These are phyloP conservation scores for Leptinotarsa juncta DNA, from an alignment of 2,888 invertebrate genomes.

Conservation along the genomic window DNA sequence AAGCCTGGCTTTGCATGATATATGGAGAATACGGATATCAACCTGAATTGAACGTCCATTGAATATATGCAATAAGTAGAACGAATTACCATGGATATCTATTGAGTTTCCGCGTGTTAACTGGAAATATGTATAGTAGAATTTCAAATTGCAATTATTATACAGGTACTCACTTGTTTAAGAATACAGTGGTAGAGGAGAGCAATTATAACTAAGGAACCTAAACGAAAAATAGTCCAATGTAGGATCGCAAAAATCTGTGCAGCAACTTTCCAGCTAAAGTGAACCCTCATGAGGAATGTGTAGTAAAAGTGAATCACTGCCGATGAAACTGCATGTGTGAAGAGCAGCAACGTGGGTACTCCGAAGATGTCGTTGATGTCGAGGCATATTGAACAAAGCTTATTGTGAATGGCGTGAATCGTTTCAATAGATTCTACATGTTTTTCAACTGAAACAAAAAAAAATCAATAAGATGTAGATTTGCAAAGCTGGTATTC, in stretches of 20 bases:
- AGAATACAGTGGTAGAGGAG: conserved; percentile 17
- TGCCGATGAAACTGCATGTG: conserved; percentile 8
- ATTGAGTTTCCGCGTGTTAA: too few relatives aligned
- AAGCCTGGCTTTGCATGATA: too few relatives aligned
- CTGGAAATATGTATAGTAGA: too few relatives aligned
- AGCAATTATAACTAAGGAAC: conserved; percentile 16
- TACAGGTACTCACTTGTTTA: conserved; percentile 7
- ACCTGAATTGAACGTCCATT: too few relatives aligned
- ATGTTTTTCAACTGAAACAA: conserved; percentile 17
- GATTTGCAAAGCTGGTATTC: background rate
- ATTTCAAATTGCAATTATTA: too few relatives aligned
- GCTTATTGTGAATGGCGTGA: conserved; percentile 21
- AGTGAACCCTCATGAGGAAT: conserved; percentile 4
- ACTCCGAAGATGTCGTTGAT: conserved; percentile 23
- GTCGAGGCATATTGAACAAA: conserved; percentile 21
- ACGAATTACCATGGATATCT: too few relatives aligned
- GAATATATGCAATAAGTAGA: too few relatives aligned
- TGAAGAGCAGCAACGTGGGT: conserved; percentile 18
- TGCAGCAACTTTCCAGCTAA: conserved; percentile 6
- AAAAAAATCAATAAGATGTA: background rate
- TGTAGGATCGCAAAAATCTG: conserved; percentile 10
- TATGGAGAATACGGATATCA: too few relatives aligned
- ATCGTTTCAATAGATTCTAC: conserved; percentile 16
- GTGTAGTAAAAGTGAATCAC: conserved; percentile 10
- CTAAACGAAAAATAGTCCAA: conserved; percentile 19